phyloP scores from a whole-genome alignment of 2,888 invertebrate genomes.

The Netelia virgata region DNA sequence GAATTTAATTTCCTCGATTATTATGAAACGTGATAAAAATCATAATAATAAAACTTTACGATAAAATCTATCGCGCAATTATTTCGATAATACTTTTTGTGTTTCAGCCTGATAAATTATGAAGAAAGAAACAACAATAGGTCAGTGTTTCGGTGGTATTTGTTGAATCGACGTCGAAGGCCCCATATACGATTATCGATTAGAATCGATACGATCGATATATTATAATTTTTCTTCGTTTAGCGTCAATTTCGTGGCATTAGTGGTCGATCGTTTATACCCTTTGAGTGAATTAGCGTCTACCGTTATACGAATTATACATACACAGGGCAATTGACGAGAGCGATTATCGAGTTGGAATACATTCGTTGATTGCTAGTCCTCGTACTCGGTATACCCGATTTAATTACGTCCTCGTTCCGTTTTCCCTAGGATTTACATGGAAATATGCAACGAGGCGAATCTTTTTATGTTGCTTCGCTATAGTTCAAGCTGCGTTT shows the following conservation, averaged over 20 bases:
- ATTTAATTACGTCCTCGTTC: constrained; percentile 74
- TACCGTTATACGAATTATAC: not conserved
- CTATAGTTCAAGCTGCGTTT: constrained; percentile 24
- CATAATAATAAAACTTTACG: too few species aligned
- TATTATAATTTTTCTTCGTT: constrained; percentile 14
- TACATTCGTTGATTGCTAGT: constrained; percentile 50
- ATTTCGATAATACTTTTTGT: too few species aligned
- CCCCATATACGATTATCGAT: not conserved
- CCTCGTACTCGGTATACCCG: constrained; percentile 41
- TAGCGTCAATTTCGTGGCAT: constrained; percentile 11
- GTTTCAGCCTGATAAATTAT: too few species aligned
- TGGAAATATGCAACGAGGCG: constrained; percentile 59
- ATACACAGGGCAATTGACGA: constrained; percentile 14
- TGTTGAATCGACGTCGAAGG: not conserved
- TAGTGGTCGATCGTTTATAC: constrained; percentile 21
- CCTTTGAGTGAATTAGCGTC: constrained; percentile 50
- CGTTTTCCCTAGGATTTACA: constrained; percentile 68
- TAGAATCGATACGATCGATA: not conserved
- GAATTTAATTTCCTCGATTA: too few species aligned
- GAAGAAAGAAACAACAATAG: not conserved
- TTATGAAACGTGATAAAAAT: too few species aligned
- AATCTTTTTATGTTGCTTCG: constrained; percentile 36
- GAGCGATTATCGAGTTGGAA: constrained; percentile 50
- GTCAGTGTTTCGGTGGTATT: not conserved
- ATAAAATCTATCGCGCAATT: too few species aligned